These are phyloP conservation scores for Microcebus tavaratra DNA, from an alignment of 2,113 vertebrate genomes.

Conservation along the genomic window DNA sequence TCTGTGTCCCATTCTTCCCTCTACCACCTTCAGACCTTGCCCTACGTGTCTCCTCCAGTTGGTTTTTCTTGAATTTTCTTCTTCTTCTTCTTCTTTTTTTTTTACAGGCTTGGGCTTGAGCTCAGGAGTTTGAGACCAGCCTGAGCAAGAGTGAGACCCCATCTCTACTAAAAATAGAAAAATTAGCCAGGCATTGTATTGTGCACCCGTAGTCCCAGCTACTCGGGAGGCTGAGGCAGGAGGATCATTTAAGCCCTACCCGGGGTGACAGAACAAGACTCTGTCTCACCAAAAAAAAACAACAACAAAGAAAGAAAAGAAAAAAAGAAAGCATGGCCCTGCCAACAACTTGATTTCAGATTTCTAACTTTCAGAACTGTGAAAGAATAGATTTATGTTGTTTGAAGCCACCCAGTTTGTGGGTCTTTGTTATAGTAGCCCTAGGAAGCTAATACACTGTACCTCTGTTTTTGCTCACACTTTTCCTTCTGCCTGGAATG, in stretches of 20 bases:
- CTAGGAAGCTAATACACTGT: not conserved
- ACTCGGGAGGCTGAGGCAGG: too few species aligned
- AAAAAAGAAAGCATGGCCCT: not conserved
- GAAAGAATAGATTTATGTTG: not conserved
- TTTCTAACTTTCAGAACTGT: not conserved
- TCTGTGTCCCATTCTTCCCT: not conserved
- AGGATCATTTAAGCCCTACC: too few species aligned
- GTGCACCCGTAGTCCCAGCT: too few species aligned
- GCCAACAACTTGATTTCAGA: not conserved
- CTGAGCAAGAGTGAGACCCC: too few species aligned
- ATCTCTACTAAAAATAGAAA: too few species aligned
- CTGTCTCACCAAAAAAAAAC: too few species aligned
- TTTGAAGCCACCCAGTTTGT: not conserved
- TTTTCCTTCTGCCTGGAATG: not conserved
- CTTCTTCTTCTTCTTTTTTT: too few species aligned
- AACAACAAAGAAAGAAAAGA: too few species aligned
- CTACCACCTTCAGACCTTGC: not conserved
- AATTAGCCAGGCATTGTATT: too few species aligned
- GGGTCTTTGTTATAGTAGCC: not conserved
- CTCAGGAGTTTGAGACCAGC: too few species aligned
- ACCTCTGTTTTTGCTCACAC: not conserved
- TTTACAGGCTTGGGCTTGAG: too few species aligned
- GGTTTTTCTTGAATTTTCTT: not conserved
- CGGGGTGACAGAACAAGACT: too few species aligned
- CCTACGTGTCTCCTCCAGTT: not conserved